Base-by-base conservation (phyloP, 2,113 vertebrate species). In the Neolamprologus modestus region DNA sequence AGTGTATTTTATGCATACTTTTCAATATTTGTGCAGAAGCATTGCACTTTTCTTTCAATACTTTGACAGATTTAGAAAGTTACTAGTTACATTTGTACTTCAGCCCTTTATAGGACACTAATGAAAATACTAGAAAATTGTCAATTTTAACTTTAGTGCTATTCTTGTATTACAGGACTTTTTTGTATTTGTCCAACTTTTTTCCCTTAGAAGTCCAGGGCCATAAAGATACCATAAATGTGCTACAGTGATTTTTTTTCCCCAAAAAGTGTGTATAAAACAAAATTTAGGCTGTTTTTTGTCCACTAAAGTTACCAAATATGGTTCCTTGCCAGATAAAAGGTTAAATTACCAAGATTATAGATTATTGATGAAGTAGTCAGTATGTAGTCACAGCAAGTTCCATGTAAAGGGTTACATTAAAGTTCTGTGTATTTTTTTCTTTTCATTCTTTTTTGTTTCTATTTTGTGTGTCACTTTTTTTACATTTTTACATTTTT, bases 161-260 rank as follows among this genome's bases (percentile, higher is more conserved):
- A 8, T 37, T 37, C 61, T 50, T 47, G 14, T 50, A 50, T 50
- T 50, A 11, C 42, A 5, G 71, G 24, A 50, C 24, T 19, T 61
- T 63, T 28, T 76, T 12, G 17, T 50, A 50, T 50, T 31, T 76
- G 24, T 50, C 14, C 24, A 11, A 47, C 1, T 0, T 31, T 26
- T 76, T 66, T 0, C 61, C 19, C 61, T 28, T 47, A 7, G 0
- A 76, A 19, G 42, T 47, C 13, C 40, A 73, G 14, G 40, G 14
- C 71, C 42, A 47, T 76, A 76, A 47, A 76, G 9, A 45, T 76
- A 28, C 21, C 40, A 73, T 45, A 73, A 17, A 26, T 10, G 13
- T 45, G 40, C 21, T 76, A 17, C 14, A 4, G 21, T 28, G 9
- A 16, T 3, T 4, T 10, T 45, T 11, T 21, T 4, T 0, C 0